Evolutionary conservation across 2,888 invertebrate species (phyloP).

Genomic region (Eristalinus sepulchralis): DNA sequence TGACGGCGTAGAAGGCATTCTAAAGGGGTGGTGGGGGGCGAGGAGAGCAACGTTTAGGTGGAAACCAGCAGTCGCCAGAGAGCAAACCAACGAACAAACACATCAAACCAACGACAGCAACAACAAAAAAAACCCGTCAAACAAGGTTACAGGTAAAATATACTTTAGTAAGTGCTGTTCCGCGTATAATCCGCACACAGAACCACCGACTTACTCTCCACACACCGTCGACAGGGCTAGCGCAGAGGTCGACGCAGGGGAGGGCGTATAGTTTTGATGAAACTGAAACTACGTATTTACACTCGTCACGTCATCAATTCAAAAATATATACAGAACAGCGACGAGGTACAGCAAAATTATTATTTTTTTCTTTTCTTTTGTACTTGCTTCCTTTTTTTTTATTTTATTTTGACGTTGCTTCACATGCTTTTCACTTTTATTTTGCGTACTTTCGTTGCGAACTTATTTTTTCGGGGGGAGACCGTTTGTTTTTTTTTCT

Average conservation of each 20-base stretch:
- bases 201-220: constrained; percentile 45
- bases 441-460: constrained; percentile 12
- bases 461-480: constrained; percentile 9
- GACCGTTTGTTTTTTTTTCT: constrained; percentile 7
- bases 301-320: constrained; percentile 73
- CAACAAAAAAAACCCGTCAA: constrained; percentile 76
- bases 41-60: constrained; percentile 62
- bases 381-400: background rate
- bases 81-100: background rate
- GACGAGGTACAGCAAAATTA: constrained; percentile 17
- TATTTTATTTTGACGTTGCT: background rate
- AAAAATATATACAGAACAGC: constrained; percentile 50
- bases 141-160: constrained; percentile 77
- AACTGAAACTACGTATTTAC: constrained; percentile 67
- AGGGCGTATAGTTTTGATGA: constrained; percentile 39
- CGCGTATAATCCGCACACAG: constrained; percentile 64
- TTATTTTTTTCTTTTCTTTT: background rate
- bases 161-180: constrained; percentile 75
- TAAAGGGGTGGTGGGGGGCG: background rate
- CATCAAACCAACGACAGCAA: constrained; percentile 8
- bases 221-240: constrained; percentile 34
- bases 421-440: constrained; percentile 48
- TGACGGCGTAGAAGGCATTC: constrained; percentile 6
- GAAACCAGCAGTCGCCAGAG: constrained; percentile 72
- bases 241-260: background rate